Evolutionary conservation across 2,888 invertebrate species (phyloP).

Genomic region (Drosophila formosana): DNA sequence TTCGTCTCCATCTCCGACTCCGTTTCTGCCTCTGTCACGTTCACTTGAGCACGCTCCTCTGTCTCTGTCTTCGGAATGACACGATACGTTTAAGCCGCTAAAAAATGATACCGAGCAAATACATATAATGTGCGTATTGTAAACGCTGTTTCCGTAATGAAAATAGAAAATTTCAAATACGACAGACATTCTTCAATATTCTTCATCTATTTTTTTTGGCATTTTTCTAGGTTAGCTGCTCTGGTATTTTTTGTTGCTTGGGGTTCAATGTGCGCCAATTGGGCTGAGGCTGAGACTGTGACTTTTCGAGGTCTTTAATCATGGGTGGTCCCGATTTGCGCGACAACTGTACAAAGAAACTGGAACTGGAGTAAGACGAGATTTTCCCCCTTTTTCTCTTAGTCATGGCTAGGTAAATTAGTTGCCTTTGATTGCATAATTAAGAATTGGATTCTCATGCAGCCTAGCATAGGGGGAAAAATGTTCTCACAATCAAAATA

Average conservation of each 20-base stretch:
- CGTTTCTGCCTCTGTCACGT: constrained; percentile 51
- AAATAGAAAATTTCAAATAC: constrained; percentile 68
- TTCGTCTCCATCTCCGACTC: background rate
- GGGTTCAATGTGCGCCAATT: constrained; percentile 70
- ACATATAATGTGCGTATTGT: constrained; percentile 70
- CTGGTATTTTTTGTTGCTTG: constrained; percentile 58
- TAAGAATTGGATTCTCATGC: constrained; percentile 55
- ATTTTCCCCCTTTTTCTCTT: background rate
- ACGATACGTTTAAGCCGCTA: constrained; percentile 66
- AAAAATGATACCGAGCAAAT: constrained; percentile 74
- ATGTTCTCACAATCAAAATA: constrained; percentile 69
- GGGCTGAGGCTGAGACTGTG: constrained; percentile 15
- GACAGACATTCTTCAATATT: constrained; percentile 21
- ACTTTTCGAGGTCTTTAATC: constrained; percentile 21
- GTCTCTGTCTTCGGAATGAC: constrained; percentile 43
- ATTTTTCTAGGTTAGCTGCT: constrained; percentile 65
- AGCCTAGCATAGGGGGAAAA: constrained; percentile 17
- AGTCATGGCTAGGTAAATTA: constrained; percentile 22
- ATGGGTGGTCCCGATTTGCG: constrained; percentile 49
- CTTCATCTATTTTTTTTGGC: constrained; percentile 3
- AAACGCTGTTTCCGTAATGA: constrained; percentile 61
- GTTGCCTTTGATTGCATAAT: constrained; percentile 36
- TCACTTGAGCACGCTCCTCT: constrained; percentile 46
- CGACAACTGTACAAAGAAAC: constrained; percentile 20
- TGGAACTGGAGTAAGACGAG: constrained; percentile 22